Percentiles rank a stretch among this genome's conserved stretches.
phyloP scores from a whole-genome alignment of 23 tunicate species.

The Oikopleura vanhoeffeni region DNA sequence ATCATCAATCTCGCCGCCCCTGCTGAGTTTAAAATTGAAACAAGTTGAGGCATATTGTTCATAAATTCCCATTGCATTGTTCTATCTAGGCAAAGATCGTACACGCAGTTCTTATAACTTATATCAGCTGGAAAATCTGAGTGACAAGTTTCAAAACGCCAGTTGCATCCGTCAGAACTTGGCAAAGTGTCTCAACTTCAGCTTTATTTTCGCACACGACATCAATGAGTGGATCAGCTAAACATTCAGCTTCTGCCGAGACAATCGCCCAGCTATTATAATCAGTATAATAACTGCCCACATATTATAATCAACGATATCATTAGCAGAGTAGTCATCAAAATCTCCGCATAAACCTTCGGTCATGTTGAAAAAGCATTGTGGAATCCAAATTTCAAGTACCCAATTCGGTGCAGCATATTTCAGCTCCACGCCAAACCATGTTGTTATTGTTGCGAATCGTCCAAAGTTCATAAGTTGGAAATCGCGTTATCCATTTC shows the following conservation, averaged over 20 bases:
- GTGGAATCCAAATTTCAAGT: neutral
- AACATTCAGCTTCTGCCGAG: neutral
- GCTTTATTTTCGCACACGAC: no score
- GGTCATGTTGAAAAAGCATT: neutral
- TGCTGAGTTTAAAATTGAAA: neutral
- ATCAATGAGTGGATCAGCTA: neutral
- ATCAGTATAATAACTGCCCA: neutral
- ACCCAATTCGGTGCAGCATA: neutral
- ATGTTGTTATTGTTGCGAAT: neutral
- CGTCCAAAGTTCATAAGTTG: neutral
- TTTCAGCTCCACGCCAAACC: constrained; percentile 6
- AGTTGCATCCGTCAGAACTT: no score
- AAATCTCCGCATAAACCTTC: constrained; percentile 21
- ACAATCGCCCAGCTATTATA: neutral
- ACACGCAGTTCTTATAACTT: neutral
- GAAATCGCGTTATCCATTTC: neutral
- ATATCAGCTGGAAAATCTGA: neutral
- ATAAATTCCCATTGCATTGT: neutral
- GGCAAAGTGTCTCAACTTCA: no score
- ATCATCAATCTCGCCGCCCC: neutral
- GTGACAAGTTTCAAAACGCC: neutral
- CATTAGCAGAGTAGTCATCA: neutral
- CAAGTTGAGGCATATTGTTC: neutral
- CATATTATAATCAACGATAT: neutral
- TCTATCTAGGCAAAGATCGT: neutral